A percentile compares a stretch with the other conserved stretches of the same genome.
phyloP scores from a whole-genome alignment of 30 jellyfish, hydroid and myxozoan genomes.

The Nemopilema nomurai region DNA sequence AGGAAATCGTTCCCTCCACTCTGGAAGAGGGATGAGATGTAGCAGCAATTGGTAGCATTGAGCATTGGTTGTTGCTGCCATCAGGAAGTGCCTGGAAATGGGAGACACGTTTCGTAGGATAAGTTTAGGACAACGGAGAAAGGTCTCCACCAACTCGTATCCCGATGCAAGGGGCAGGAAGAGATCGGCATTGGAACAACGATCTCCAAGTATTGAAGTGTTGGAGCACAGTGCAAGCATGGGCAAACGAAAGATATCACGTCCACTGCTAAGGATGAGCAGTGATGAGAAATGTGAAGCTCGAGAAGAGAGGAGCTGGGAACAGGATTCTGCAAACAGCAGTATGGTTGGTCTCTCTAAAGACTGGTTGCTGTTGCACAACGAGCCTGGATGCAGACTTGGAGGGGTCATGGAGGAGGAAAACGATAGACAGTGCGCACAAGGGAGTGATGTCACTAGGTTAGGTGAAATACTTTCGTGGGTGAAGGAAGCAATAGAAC shows the following conservation, averaged over 20 bases:
- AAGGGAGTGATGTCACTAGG: background rate
- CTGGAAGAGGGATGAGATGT: too few relatives aligned
- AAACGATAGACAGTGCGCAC: background rate
- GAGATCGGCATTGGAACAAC: conserved; percentile 8
- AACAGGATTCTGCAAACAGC: background rate
- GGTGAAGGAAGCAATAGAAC: conserved; percentile 11
- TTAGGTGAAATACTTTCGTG: background rate
- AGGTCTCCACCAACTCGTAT: background rate
- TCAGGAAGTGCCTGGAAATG: conserved; percentile 12
- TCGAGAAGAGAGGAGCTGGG: too few relatives aligned
- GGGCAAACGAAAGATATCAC: conserved; percentile 20
- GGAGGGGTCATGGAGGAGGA: background rate
- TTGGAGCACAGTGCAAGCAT: background rate
- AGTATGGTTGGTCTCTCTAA: background rate
- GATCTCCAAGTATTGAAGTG: background rate
- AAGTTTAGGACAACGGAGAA: conserved; percentile 32
- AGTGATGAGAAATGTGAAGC: background rate
- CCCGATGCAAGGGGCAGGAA: conserved; percentile 11
- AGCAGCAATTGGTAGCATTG: too few relatives aligned
- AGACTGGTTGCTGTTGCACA: background rate
- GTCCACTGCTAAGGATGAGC: background rate
- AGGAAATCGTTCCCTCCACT: too few relatives aligned
- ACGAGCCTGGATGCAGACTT: background rate
- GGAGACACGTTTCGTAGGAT: conserved; percentile 50
- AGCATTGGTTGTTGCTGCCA: too few relatives aligned